These are phyloP conservation scores for Pseudanteris insignis DNA, from an alignment of 2,888 invertebrate genomes.

Conservation along the genomic window DNA sequence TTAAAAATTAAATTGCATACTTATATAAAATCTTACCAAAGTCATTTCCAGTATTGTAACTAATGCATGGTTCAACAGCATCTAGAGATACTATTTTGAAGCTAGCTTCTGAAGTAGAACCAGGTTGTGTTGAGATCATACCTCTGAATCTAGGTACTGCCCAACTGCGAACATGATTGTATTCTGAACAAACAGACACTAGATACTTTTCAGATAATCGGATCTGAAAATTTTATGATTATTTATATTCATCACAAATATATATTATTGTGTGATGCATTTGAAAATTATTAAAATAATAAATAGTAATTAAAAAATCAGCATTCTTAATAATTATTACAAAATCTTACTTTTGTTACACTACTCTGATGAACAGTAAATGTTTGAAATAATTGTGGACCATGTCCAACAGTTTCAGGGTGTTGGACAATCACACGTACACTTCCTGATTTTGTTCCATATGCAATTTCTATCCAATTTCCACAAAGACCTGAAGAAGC, in stretches of 20 bases:
- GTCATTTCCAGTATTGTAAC: constrained; percentile 74
- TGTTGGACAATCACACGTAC: constrained; percentile 98
- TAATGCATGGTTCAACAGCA: constrained; percentile 73
- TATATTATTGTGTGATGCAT: not conserved
- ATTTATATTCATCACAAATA: too few relatives aligned
- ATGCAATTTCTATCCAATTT: constrained; percentile 99
- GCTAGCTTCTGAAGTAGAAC: constrained; percentile 95
- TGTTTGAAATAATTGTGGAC: constrained; percentile 97
- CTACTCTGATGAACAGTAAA: constrained; percentile 97
- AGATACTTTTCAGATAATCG: constrained; percentile 94
- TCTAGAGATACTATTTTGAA: constrained; percentile 93
- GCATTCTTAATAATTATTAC: not conserved
- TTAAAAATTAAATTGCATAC: too few relatives aligned
- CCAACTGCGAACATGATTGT: constrained; percentile 98
- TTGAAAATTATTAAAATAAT: not conserved
- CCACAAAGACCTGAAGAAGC: constrained; percentile 85
- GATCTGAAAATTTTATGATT: constrained; percentile 72
- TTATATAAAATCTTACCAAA: too few relatives aligned
- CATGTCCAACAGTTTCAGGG: constrained; percentile 98
- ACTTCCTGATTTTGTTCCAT: constrained; percentile 94
- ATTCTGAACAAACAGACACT: constrained; percentile 96
- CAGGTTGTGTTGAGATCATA: constrained; percentile 99
- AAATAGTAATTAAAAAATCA: too few relatives aligned
- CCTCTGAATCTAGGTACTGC: constrained; percentile 95
- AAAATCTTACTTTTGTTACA: constrained; percentile 80